A percentile compares a stretch with the other conserved stretches of the same genome.
Conservation (phyloP, 1,140 invertebrate species). For the Halesus radiatus region DNA sequence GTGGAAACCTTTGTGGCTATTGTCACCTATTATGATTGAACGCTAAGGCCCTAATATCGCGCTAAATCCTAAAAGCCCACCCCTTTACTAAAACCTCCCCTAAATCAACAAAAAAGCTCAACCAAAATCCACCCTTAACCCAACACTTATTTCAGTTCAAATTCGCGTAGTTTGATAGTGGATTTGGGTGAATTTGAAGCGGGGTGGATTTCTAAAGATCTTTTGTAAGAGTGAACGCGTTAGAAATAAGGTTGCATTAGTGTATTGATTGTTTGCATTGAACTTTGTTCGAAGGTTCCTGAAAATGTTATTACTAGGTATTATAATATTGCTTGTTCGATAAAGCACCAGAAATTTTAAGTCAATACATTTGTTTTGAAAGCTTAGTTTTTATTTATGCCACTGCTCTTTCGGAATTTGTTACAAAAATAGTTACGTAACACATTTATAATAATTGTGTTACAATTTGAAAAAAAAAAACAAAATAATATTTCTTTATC, state of each 20-base stretch:
- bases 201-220: slow-evolving; percentile 19
- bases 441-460: too few species aligned
- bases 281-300: slow-evolving; percentile 15
- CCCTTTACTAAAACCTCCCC: slow-evolving; percentile 21
- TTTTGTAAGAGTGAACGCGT: slow-evolving; percentile 29
- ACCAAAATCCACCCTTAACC: neutral
- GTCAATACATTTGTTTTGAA: too few species aligned
- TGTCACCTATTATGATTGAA: slow-evolving; percentile 57
- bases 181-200: neutral
- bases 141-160: neutral
- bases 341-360: too few species aligned
- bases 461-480: too few species aligned
- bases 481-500: too few species aligned
- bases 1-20: slow-evolving; percentile 52
- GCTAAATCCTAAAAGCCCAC: slow-evolving; percentile 34
- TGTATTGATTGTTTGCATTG: slow-evolving; percentile 37
- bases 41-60: slow-evolving; percentile 51
- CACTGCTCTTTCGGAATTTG: too few species aligned
- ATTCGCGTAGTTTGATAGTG: neutral
- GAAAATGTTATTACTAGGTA: neutral
- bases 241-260: slow-evolving; percentile 39
- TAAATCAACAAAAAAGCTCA: neutral
- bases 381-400: too few species aligned
- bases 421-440: too few species aligned
- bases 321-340: too few species aligned